phyloP scores from a whole-genome alignment of 2,888 invertebrate species.

The Scaptomyza polygonia region DNA sequence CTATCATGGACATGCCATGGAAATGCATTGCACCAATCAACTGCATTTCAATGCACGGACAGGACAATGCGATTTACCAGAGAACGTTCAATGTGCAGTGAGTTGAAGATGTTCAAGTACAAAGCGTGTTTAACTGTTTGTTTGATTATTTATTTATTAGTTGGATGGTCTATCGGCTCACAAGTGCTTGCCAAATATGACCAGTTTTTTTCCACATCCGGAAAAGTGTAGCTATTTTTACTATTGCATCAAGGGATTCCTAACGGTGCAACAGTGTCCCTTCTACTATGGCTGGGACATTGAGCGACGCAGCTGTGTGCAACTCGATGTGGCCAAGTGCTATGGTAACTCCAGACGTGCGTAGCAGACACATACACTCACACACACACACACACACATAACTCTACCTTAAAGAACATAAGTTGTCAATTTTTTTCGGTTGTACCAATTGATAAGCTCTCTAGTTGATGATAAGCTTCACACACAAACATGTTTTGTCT shows the following conservation, averaged over 20 bases:
- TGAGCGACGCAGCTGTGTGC: conserved; percentile 79
- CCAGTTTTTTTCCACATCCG: conserved; percentile 82
- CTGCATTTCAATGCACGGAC: conserved; percentile 78
- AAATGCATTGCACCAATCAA: conserved; percentile 81
- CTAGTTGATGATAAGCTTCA: conserved; percentile 53
- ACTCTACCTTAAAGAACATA: conserved; percentile 24
- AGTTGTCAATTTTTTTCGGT: conserved; percentile 6
- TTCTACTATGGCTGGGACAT: conserved; percentile 83
- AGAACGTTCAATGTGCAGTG: conserved; percentile 76
- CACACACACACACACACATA: neutral
- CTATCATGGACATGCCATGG: conserved; percentile 79
- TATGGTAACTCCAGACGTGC: conserved; percentile 55
- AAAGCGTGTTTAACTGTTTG: neutral
- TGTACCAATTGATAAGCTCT: conserved; percentile 57
- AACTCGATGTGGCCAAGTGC: conserved; percentile 78
- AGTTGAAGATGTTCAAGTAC: conserved; percentile 8
- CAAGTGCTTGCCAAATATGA: conserved; percentile 76
- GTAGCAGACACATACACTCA: conserved; percentile 23
- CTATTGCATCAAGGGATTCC: conserved; percentile 82
- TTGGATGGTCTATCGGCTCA: conserved; percentile 60
- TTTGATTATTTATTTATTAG: conserved; percentile 35
- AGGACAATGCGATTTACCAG: conserved; percentile 80
- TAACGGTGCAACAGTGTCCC: conserved; percentile 83
- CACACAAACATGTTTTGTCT: conserved; percentile 54
- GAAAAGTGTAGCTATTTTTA: conserved; percentile 82